Conservation (phyloP, 1,140 invertebrate genomes). For the Dendrolimus kikuchii region DNA sequence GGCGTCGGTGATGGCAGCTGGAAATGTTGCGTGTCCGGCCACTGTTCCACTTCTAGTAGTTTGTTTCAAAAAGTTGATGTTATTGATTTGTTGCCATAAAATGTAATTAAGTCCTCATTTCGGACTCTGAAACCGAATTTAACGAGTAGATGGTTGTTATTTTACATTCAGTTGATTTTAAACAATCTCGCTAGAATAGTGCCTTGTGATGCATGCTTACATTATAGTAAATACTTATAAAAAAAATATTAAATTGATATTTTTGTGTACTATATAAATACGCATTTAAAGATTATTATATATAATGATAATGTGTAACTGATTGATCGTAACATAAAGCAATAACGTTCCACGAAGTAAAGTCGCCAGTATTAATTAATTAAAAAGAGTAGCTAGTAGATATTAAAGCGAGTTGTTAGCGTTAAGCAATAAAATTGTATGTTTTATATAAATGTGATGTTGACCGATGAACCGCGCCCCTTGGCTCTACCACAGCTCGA, state of each 20-base stretch:
- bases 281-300: slow-evolving; percentile 37
- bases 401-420: slow-evolving; percentile 21
- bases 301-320: slow-evolving; percentile 55
- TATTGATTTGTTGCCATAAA: slow-evolving; percentile 52
- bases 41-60: slow-evolving; percentile 23
- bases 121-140: slow-evolving; percentile 65
- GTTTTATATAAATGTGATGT: slow-evolving; percentile 6
- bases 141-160: slow-evolving; percentile 40
- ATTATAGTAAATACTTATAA: slow-evolving; percentile 38
- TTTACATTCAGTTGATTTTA: slow-evolving; percentile 44
- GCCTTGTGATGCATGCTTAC: slow-evolving; percentile 69
- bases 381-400: slow-evolving; percentile 21
- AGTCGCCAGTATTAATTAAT: slow-evolving; percentile 44
- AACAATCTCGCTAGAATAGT: slow-evolving; percentile 67
- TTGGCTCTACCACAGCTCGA: slow-evolving; percentile 4
- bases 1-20: too few species aligned
- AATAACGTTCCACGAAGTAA: slow-evolving; percentile 52
- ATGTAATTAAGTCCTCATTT: slow-evolving; percentile 59
- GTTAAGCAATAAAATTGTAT: slow-evolving; percentile 10
- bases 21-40: slow-evolving; percentile 24
- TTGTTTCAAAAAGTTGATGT: slow-evolving; percentile 37
- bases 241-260: slow-evolving; percentile 44
- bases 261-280: slow-evolving; percentile 55
- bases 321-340: slow-evolving; percentile 48
- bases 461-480: slow-evolving; percentile 3